Evolutionary conservation across 2,797 vertebrate species (phyloP).

Genomic region (Rhinogobio ventralis): DNA sequence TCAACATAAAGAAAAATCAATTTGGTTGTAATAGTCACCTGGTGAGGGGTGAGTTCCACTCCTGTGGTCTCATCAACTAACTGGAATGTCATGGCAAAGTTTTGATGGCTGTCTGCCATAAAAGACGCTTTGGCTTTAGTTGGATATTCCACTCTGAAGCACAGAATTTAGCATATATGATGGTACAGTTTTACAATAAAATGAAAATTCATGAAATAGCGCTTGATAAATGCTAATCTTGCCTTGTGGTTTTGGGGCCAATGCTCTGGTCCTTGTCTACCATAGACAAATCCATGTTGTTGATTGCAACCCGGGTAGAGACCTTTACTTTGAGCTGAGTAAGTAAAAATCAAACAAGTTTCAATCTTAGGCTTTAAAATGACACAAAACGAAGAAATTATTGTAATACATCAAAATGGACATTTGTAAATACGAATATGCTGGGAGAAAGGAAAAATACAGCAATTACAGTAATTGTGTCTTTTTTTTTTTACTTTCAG

Average conservation of each 20-base stretch:
- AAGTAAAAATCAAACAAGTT: neutral
- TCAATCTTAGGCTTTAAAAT: slow-evolving; percentile 4
- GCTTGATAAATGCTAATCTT: slow-evolving; percentile 36
- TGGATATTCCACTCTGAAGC: slow-evolving; percentile 89
- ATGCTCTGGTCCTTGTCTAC: slow-evolving; percentile 99
- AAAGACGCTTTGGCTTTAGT: slow-evolving; percentile 90
- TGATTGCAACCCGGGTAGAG: slow-evolving; percentile 94
- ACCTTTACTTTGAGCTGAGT: slow-evolving; percentile 96
- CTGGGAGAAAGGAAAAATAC: neutral
- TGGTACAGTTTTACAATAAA: neutral
- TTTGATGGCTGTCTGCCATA: slow-evolving; percentile 96
- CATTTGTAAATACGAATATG: neutral
- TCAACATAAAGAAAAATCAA: neutral
- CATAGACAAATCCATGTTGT: slow-evolving; percentile 94
- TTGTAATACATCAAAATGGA: neutral
- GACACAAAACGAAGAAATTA: neutral
- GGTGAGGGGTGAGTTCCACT: slow-evolving; percentile 94
- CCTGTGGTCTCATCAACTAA: slow-evolving; percentile 92
- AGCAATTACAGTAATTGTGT: slow-evolving; percentile 42
- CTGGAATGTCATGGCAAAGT: slow-evolving; percentile 96
- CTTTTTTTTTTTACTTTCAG: neutral
- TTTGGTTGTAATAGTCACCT: slow-evolving; percentile 76
- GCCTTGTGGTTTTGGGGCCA: slow-evolving; percentile 95
- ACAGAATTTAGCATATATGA: neutral
- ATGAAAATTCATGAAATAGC: neutral